A percentile compares a stretch with the other conserved stretches of the same genome.
phyloP scores from a whole-genome alignment of 2,797 vertebrate genomes.

The Pangasius larnaudii region DNA sequence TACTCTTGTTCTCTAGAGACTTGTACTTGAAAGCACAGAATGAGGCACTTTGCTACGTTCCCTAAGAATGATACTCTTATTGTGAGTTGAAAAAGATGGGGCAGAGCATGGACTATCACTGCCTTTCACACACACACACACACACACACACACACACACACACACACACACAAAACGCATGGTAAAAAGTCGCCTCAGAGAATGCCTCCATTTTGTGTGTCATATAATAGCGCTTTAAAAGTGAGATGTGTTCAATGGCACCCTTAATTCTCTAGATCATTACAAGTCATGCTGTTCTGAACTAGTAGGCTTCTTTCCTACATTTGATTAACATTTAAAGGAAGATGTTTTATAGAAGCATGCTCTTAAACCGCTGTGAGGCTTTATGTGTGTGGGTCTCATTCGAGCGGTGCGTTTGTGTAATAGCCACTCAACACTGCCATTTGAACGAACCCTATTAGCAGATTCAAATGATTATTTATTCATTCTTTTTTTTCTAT shows the following conservation, averaged over 20 bases:
- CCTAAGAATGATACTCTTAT: slow-evolving; percentile 16
- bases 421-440: slow-evolving; percentile 69
- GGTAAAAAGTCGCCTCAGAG: neutral
- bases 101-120: slow-evolving; percentile 31
- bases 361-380: neutral
- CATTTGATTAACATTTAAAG: slow-evolving; percentile 32
- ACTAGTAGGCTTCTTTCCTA: slow-evolving; percentile 3
- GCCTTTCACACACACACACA: slow-evolving; percentile 32
- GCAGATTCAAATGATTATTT: slow-evolving; percentile 85
- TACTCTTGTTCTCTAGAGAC: slow-evolving; percentile 11
- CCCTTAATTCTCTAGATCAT: neutral
- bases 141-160: slow-evolving; percentile 28
- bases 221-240: slow-evolving; percentile 14
- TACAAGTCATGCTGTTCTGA: neutral
- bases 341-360: neutral
- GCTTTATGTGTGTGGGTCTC: slow-evolving; percentile 47
- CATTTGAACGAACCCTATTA: slow-evolving; percentile 76
- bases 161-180: slow-evolving; percentile 21
- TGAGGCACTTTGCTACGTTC: slow-evolving; percentile 31
- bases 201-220: slow-evolving; percentile 6
- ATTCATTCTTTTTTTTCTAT: slow-evolving; percentile 81
- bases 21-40: neutral
- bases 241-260: neutral
- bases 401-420: slow-evolving; percentile 31
- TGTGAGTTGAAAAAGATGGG: slow-evolving; percentile 2